Base-by-base conservation (phyloP, 1,140 invertebrate genomes). In the Heterodera schachtii region DNA sequence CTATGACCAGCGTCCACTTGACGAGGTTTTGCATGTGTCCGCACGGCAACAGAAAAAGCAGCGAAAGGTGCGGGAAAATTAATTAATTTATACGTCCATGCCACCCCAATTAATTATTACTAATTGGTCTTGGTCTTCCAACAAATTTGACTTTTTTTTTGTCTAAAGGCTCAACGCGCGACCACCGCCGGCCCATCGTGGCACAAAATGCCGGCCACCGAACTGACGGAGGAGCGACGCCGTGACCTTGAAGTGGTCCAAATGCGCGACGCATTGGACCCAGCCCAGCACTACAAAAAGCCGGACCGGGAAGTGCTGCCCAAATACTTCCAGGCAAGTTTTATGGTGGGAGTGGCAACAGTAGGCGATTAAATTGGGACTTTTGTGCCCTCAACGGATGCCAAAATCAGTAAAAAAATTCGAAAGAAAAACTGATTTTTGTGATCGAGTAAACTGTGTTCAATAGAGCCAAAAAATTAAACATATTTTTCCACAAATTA, bases 231-330 rank as follows among this genome's bases (percentile, higher is more conserved):
- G 43, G 95, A 97, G 90, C 90, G 94, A 6, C 94, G 94, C 89
- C 94, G 94, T 87, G 95, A 98, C 90, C 91, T 98, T 7, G 93
- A 95, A 91, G 90, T 97, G 5, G 90, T 98, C 1, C 93, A 95
- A 91, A 96, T 98, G 95, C 93, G 96, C 88, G 94, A 94, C n/a
- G 94, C 93, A 6, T 91, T 98, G 3, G 94, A 98, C 92, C 94
- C 95, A 0, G 97, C 96, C 90, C 93, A 93, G 77, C 97, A 97
- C 88, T 98, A 97, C 90, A 97, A 97, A 90, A 94, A 94, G 84
- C 96, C 95, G 90, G 95, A 96, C 89, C 92, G 94, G 60, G 94
- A 94, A 91, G 93, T 92, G 2, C 87, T 95, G 49, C 95, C 95
- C 0, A 97, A 97, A 92, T 96, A 95, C 90, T 97, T 98, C 46